Percentiles rank a stretch among this genome's conserved stretches.
Conservation (phyloP, 2,888 invertebrate genomes). For the Parnassius mnemosyne region DNA sequence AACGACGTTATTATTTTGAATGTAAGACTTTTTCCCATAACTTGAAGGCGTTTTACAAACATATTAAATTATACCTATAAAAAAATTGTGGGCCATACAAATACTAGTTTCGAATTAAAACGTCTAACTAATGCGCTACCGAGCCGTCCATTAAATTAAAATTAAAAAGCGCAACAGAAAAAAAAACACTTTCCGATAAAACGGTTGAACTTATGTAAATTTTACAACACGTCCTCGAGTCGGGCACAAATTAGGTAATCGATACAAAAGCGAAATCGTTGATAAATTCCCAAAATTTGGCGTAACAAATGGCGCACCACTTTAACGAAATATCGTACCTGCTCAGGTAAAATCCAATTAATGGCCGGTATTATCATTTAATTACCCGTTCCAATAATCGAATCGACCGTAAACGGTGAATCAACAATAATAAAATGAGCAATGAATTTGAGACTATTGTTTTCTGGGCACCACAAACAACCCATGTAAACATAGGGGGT, state of each 20-base stretch:
- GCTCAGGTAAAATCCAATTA: slow-evolving; percentile 75
- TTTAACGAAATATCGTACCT: slow-evolving; percentile 52
- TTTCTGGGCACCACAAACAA: slow-evolving; percentile 79
- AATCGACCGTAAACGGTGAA: slow-evolving; percentile 77
- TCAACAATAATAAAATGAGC: slow-evolving; percentile 80
- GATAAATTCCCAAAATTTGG: slow-evolving; percentile 29
- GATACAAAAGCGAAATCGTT: slow-evolving; percentile 12
- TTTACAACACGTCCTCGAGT: not conserved
- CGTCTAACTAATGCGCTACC: no score
- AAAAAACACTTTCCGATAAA: no score
- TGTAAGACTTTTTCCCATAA: no score
- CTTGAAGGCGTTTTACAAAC: no score
- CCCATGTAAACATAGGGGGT: slow-evolving; percentile 75
- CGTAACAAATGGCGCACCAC: slow-evolving; percentile 46
- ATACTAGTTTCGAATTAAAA: no score
- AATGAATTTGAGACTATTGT: slow-evolving; percentile 81
- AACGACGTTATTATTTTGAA: no score
- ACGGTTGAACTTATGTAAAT: no score
- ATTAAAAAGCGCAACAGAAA: no score
- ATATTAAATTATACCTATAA: no score
- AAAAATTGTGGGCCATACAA: no score
- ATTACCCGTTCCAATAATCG: slow-evolving; percentile 79
- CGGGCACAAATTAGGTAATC: slow-evolving; percentile 16
- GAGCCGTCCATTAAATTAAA: no score
- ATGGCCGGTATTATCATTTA: slow-evolving; percentile 79